A percentile compares a stretch with the other conserved stretches of the same genome.
Evolutionary conservation across 2,888 invertebrate species (phyloP).

Genomic region (Isoperla grammatica): DNA sequence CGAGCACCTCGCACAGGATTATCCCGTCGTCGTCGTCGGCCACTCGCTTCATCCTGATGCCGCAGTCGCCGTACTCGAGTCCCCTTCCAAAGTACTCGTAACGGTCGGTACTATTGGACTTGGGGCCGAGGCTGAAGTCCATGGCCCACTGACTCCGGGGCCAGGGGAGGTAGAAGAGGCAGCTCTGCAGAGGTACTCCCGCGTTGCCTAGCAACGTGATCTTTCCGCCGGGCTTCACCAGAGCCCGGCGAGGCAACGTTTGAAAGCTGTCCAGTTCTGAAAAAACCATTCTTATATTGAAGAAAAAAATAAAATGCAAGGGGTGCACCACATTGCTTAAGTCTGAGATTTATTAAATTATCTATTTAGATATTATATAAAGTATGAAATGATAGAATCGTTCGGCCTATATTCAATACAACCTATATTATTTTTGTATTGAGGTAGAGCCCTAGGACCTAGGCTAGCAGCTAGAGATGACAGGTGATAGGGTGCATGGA

Average conservation of each 20-base stretch:
- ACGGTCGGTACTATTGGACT: no score
- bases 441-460: no score
- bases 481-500: no score
- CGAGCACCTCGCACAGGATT: neutral
- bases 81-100: constrained; percentile 6
- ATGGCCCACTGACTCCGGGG: neutral
- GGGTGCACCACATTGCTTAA: no score
- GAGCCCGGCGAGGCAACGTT: neutral
- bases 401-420: no score
- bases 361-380: no score
- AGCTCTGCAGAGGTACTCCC: neutral
- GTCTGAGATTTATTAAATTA: no score
- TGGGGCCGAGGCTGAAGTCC: neutral
- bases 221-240: neutral
- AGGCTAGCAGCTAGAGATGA: no score
- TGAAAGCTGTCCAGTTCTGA: neutral
- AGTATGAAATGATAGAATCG: no score
- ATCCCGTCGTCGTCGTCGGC: constrained; percentile 1
- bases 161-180: constrained; percentile 6
- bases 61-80: constrained; percentile 2
- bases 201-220: neutral
- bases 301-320: no score
- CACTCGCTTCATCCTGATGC: constrained; percentile 1
- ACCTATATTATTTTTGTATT: no score
- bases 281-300: no score